Evolutionary conservation across 2,797 vertebrate genomes (phyloP), one percentile per base, ranked within the genome.

Genomic region (Esox lucius): DNA sequence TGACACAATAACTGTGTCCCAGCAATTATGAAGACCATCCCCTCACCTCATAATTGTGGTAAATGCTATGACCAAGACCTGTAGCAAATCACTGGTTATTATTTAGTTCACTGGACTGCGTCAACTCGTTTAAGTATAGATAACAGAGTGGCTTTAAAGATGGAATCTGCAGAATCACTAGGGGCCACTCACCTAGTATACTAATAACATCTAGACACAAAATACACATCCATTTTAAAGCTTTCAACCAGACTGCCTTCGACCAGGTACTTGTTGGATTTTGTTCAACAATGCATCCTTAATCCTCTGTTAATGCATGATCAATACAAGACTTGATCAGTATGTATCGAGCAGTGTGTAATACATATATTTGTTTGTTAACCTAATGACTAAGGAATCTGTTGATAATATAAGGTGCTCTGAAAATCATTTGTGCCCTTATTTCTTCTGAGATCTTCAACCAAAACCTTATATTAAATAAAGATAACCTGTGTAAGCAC

Each of bases 71-170:
- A 81, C 91, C 91, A 80, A 83, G 87, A 78, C 81, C 76, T 79
- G 82, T 85, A 79, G 87, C 90, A 92, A 90, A 94, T 92, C 92
- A 88, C 87, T 81, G 80, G 86, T 81, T 90, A 91, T 94, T 92
- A 92, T 87, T 81, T 85, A 84, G 86, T 87, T 86, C 89, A 91
- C 91, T 92, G 92, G 92, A 73, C 92, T 92, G 91, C 94, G 92
- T 91, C 92, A 90, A 90, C 85, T 91, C 93, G 93, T 94, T 95
- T 94, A 93, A 92, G 86, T 92, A 93, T 90, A 91, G 89, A 89
- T 91, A 92, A 93, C 94, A 92, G 89, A 88, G 90, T 90, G 86
- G 87, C 86, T 89, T 82, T 86, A 81, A 87, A 87, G 91, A 46
- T 46, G 42, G 9, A 46, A 46, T 46, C 42, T 46, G 42, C 42